phyloP scores from a whole-genome alignment of 2,888 invertebrate genomes.

The Noctua pronuba region DNA sequence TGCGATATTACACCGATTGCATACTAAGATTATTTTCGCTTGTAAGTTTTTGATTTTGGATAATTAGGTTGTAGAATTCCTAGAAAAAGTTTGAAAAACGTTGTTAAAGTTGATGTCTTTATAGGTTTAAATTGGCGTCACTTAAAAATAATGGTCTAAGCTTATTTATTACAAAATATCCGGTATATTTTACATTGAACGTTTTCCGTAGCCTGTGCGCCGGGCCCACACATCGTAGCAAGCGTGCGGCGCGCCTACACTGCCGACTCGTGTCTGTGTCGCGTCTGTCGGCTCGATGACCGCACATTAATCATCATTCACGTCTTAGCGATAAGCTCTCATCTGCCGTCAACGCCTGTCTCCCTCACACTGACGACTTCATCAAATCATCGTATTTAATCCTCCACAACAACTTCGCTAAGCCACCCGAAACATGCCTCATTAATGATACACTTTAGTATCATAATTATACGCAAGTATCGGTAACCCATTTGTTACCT shows the following conservation, averaged over 20 bases:
- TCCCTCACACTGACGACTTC: slow-evolving; percentile 54
- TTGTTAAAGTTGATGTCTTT: slow-evolving; percentile 7
- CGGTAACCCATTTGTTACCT: slow-evolving; percentile 64
- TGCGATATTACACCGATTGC: slow-evolving; percentile 68
- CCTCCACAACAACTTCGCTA: slow-evolving; percentile 33
- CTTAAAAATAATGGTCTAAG: neutral
- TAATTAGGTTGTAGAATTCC: slow-evolving; percentile 28
- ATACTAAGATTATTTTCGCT: slow-evolving; percentile 57
- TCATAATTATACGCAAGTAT: slow-evolving; percentile 63
- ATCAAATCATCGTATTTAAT: slow-evolving; percentile 57
- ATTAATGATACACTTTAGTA: slow-evolving; percentile 51
- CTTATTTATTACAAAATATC: neutral
- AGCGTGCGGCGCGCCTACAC: slow-evolving; percentile 14
- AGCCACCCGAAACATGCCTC: slow-evolving; percentile 33
- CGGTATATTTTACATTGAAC: neutral
- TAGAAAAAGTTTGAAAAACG: neutral
- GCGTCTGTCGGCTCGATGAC: slow-evolving; percentile 50
- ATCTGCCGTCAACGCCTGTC: slow-evolving; percentile 64
- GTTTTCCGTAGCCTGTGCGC: neutral
- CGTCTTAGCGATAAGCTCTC: slow-evolving; percentile 65
- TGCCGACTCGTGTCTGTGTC: slow-evolving; percentile 8
- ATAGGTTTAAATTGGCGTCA: slow-evolving; percentile 1
- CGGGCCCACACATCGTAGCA: neutral
- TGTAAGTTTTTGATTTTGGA: slow-evolving; percentile 28
- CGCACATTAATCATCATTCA: slow-evolving; percentile 69